Evolutionary conservation across 2,797 vertebrate species (phyloP), one percentile per base, ranked within the genome.

Genomic region (Parauchenoglanis ngamensis): DNA sequence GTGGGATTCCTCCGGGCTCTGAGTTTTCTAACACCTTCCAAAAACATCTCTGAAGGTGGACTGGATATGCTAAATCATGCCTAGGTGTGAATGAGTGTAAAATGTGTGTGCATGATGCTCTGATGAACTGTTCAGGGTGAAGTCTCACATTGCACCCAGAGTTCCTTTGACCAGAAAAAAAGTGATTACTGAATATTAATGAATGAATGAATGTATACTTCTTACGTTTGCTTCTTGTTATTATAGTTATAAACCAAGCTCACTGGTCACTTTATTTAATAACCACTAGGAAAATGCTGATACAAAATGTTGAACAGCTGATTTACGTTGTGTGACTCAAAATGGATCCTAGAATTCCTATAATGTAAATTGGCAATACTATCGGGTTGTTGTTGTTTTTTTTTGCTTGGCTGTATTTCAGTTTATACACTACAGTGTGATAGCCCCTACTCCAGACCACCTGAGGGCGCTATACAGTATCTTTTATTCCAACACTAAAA

Each of bases 381-480:
- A 44, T 10, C 12, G 46, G 12, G 7, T 70, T 49, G 5, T 75
- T 75, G 12, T 31, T 31, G n/a, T 7, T 7, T 35, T 49, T 8
- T 49, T 46, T 46, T 4, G 35, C 35, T 76, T 28, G 13, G 17
- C 68, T 21, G 40, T n/a, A 49, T 49, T n/a, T 25, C 13, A 8
- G n/a, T 76, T 17, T 56, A 31, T 3, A 77, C 21, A 73, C 17
- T 70, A 21, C 3, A 4, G 7, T 21, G 15, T 19, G 15, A 0
- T 1, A 2, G 3, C 19, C 17, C 0, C 17, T 72, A 49, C 65
- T 85, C 89, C 89, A 87, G 49, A 6, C 56, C 90, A 65, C 21
- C 0, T 25, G 87, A 5, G 7, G 87, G 82, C 87, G 82, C 63
- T 87, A 23, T 0, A 35, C 2, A 15, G 1, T 23, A 1, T 11